Percentiles rank a stretch among this genome's conserved stretches.
These are phyloP conservation scores for Trichoplusia ni DNA, from an alignment of 1,140 invertebrate genomes.

Conservation along the genomic window DNA sequence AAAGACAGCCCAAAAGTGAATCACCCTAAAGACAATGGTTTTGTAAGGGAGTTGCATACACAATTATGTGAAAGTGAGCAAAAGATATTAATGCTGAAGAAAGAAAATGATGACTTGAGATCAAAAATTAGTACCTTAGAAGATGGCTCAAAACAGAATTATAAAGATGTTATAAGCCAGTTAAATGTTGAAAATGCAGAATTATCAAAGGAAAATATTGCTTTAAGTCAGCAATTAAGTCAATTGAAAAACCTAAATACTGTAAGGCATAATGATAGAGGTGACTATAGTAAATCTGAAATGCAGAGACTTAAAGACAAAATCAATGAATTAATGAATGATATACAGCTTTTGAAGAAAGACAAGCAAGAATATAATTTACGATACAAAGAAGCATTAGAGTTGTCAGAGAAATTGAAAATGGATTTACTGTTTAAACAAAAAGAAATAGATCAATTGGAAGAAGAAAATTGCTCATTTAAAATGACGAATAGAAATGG, in stretches of 20 bases:
- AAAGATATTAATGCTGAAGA: slow-evolving; percentile 72
- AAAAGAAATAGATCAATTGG: slow-evolving; percentile 67
- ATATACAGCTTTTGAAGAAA: slow-evolving; percentile 62
- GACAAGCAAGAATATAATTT: slow-evolving; percentile 69
- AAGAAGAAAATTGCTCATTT: slow-evolving; percentile 75
- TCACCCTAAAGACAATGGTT: slow-evolving; percentile 47
- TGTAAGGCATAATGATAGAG: slow-evolving; percentile 45
- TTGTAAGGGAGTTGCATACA: slow-evolving; percentile 64
- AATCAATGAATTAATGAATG: slow-evolving; percentile 57
- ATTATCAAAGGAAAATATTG: slow-evolving; percentile 73
- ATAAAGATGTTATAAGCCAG: slow-evolving; percentile 71
- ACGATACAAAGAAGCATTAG: slow-evolving; percentile 62
- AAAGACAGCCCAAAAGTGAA: slow-evolving; percentile 38
- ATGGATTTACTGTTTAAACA: slow-evolving; percentile 68
- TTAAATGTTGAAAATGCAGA: slow-evolving; percentile 73
- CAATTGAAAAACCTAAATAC: slow-evolving; percentile 57
- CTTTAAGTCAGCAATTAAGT: slow-evolving; percentile 64
- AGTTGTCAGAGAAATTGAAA: slow-evolving; percentile 68
- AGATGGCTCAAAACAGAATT: slow-evolving; percentile 61
- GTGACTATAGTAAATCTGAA: slow-evolving; percentile 50
- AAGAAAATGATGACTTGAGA: slow-evolving; percentile 75
- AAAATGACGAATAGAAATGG: slow-evolving; percentile 71
- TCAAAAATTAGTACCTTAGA: slow-evolving; percentile 43
- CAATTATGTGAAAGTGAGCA: slow-evolving; percentile 77
- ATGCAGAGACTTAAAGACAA: slow-evolving; percentile 56